Percentiles rank a stretch among this genome's conserved stretches.
Evolutionary conservation across 2,888 invertebrate species (phyloP).

Genomic region (Macrosiphum euphorbiae): DNA sequence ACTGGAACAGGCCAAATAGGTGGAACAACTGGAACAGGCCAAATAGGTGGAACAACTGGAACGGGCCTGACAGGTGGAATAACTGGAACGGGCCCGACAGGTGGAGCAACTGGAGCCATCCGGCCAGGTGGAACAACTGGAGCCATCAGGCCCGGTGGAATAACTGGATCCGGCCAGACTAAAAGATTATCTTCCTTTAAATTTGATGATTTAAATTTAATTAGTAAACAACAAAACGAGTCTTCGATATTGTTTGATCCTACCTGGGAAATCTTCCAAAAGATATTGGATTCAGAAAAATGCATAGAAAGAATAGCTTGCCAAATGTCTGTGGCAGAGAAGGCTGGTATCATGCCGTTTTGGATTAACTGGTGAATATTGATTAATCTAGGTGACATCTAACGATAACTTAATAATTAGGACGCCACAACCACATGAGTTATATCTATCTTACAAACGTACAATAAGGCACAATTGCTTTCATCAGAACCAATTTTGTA

Average conservation of each 20-base stretch:
- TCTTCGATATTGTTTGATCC: not conserved
- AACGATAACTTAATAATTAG: not conserved
- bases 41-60: not conserved
- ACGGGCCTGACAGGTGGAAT: not conserved
- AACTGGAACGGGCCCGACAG: not conserved
- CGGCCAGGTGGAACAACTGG: not conserved
- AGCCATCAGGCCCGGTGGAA: not conserved
- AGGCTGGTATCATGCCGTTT: not conserved
- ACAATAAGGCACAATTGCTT: not conserved
- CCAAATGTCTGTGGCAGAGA: not conserved
- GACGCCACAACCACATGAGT: not conserved
- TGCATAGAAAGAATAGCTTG: not conserved
- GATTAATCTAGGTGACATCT: not conserved
- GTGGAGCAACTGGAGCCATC: not conserved
- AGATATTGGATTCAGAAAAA: not conserved
- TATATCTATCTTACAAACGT: not conserved
- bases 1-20: not conserved
- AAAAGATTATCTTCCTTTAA: not conserved
- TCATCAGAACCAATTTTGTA: not conserved
- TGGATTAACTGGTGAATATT: slow-evolving; percentile 28
- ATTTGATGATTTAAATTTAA: not conserved
- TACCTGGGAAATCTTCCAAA: not conserved
- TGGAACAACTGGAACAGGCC: not conserved
- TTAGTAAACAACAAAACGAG: not conserved
- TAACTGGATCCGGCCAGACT: not conserved